Conservation (phyloP, 2,113 vertebrate species). For the Saguinus imperator region DNA sequence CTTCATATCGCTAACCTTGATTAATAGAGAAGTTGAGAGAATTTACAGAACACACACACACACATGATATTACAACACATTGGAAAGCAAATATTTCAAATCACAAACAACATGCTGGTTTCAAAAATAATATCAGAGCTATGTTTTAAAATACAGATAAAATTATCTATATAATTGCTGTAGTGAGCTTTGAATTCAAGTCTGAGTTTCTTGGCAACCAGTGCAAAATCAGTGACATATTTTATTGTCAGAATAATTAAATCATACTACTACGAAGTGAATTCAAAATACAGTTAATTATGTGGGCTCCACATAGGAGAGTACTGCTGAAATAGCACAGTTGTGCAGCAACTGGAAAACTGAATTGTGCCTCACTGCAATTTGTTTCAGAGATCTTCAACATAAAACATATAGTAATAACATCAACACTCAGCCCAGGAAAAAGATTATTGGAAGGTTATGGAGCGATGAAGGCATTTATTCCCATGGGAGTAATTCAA, state of each 20-base stretch:
- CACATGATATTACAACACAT: not conserved
- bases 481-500: not conserved
- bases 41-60: not conserved
- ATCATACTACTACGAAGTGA: not conserved
- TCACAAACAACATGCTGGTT: not conserved
- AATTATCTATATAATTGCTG: not conserved
- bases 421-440: not conserved
- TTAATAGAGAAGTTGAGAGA: not conserved
- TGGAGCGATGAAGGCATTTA: not conserved
- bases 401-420: not conserved
- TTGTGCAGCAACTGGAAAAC: not conserved
- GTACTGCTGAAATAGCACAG: not conserved
- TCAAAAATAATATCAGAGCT: not conserved
- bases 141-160: not conserved
- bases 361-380: no score
- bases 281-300: not conserved
- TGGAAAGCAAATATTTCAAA: not conserved
- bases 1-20: not conserved
- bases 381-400: not conserved
- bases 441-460: not conserved
- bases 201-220: not conserved
- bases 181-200: not conserved
- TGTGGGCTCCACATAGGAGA: not conserved
- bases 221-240: not conserved
- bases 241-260: not conserved